A percentile compares a stretch with the other conserved stretches of the same genome.
Conservation (phyloP, 2,797 vertebrate genomes). For the Epinephelus awoara region DNA sequence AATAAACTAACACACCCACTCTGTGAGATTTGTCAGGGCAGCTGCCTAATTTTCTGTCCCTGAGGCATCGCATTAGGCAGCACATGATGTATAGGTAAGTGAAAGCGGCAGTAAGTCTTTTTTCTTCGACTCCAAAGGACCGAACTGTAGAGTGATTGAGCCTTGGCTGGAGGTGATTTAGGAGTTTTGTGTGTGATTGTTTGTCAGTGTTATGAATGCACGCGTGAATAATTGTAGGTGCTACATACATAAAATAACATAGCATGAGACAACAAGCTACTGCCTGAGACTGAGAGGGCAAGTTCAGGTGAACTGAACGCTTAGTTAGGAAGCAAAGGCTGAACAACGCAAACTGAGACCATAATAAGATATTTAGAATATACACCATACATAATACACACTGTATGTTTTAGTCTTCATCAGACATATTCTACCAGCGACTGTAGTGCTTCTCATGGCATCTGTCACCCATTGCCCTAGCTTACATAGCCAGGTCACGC, state of each 20-base stretch:
- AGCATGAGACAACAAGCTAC: conserved; percentile 42
- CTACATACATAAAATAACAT: not conserved
- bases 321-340: conserved; percentile 17
- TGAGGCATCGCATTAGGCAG: conserved; percentile 33
- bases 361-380: not conserved
- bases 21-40: conserved; percentile 34
- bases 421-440: conserved; percentile 9
- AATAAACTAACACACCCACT: conserved; percentile 32
- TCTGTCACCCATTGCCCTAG: conserved; percentile 63
- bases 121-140: conserved; percentile 37
- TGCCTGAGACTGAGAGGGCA: conserved; percentile 11
- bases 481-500: conserved; percentile 69
- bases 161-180: conserved; percentile 45
- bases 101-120: conserved; percentile 33
- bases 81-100: conserved; percentile 36
- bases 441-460: conserved; percentile 54
- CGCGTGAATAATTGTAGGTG: conserved; percentile 40
- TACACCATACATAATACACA: not conserved
- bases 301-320: not conserved
- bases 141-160: conserved; percentile 43
- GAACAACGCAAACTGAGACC: conserved; percentile 6
- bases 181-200: conserved; percentile 45
- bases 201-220: conserved; percentile 59
- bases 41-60: conserved; percentile 35
- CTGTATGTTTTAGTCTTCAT: not conserved